Conservation (phyloP, 2,888 invertebrate genomes). For the Labia minor region DNA sequence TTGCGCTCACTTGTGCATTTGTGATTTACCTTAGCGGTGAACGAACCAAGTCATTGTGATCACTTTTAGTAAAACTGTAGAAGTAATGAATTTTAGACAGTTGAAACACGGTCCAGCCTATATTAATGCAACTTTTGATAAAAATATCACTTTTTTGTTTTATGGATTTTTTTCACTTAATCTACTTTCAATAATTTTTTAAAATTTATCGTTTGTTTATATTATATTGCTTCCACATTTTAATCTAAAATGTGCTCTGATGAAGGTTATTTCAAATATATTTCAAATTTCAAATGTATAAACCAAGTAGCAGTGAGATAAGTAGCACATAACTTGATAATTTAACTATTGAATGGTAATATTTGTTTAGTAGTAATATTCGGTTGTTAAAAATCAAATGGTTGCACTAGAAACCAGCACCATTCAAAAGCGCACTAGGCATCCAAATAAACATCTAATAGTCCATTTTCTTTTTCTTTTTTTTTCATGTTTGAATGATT, state of each 20-base stretch:
- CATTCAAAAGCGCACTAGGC: neutral
- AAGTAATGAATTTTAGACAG: neutral
- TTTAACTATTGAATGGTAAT: constrained; percentile 4
- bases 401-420: neutral
- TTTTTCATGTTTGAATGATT: too few species aligned
- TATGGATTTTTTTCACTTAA: too few species aligned
- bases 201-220: too few species aligned
- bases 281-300: too few species aligned
- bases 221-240: neutral
- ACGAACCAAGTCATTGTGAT: constrained; percentile 13
- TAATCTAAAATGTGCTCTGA: neutral
- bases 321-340: neutral
- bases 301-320: neutral
- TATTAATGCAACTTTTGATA: constrained; percentile 1
- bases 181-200: too few species aligned
- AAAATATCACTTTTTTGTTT: too few species aligned
- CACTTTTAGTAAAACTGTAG: constrained; percentile 7
- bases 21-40: constrained; percentile 1
- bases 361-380: neutral
- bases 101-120: constrained; percentile 13
- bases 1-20: neutral
- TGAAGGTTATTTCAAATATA: too few species aligned
- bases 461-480: too few species aligned
- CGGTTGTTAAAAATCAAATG: neutral
- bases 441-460: too few species aligned